Percentiles rank a stretch among this genome's conserved stretches.
phyloP scores from a whole-genome alignment of 1,140 invertebrate species.

The fruit fly (Drosophila melanogaster) region DNA sequence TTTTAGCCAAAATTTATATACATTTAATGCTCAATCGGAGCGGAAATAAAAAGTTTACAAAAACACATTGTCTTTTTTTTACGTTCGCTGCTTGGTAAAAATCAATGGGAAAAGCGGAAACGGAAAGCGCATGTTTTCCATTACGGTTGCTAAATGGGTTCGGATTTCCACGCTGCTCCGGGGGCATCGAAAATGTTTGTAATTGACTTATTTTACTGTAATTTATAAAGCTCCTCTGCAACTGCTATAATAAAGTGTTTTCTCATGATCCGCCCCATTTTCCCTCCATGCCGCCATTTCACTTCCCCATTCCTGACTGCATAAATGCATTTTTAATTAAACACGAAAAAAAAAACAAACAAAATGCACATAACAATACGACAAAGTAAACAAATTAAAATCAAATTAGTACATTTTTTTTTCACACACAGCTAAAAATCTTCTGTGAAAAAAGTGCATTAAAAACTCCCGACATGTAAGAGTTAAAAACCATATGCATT shows the following conservation, averaged over 20 bases:
- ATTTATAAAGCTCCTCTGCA: conserved; percentile 52
- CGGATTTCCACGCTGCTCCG: neutral
- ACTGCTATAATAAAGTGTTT: conserved; percentile 67
- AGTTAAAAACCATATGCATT: conserved; percentile 11
- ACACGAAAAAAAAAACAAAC: conserved; percentile 49
- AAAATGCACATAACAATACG: conserved; percentile 55
- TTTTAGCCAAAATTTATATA: conserved; percentile 74
- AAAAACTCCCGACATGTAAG: too few relatives aligned
- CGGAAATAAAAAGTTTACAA: conserved; percentile 67
- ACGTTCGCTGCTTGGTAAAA: conserved; percentile 44
- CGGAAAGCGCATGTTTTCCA: conserved; percentile 72
- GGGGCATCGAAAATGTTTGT: conserved; percentile 35
- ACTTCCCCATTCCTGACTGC: neutral
- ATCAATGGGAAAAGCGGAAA: conserved; percentile 65
- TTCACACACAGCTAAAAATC: conserved; percentile 11
- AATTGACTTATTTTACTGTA: conserved; percentile 72
- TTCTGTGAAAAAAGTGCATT: neutral
- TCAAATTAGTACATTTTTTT: conserved; percentile 59
- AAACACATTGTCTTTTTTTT: conserved; percentile 31
- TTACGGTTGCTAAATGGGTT: conserved; percentile 18
- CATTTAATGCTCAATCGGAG: conserved; percentile 75
- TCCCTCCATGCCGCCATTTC: neutral
- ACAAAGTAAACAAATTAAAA: conserved; percentile 73
- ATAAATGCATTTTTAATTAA: conserved; percentile 65
- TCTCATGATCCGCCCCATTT: neutral